Conservation (phyloP, 2,888 invertebrate genomes). For the Leucoma salicis region DNA sequence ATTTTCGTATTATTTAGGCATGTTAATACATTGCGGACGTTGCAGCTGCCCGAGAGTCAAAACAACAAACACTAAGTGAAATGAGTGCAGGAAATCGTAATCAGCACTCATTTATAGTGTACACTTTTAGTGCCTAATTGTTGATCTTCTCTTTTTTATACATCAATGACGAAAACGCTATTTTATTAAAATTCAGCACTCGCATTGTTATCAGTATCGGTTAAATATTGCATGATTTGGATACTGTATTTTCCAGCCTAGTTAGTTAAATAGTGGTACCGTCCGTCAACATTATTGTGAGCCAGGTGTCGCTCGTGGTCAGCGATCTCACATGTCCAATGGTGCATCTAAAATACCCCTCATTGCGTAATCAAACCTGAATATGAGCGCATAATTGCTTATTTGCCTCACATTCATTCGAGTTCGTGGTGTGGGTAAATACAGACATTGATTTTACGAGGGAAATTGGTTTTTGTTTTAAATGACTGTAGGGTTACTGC, state of each 20-base stretch:
- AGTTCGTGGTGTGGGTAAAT: constrained; percentile 41
- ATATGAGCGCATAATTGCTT: constrained; percentile 74
- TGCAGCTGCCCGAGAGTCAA: too few species aligned
- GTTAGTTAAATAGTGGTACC: constrained; percentile 29
- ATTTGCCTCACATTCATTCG: constrained; percentile 76
- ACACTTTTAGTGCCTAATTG: too few species aligned
- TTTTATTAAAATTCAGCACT: too few species aligned
- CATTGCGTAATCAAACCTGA: constrained; percentile 66
- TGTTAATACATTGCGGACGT: too few species aligned
- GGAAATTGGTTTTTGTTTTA: constrained; percentile 29
- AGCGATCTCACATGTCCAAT: constrained; percentile 36
- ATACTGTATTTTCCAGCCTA: constrained; percentile 17
- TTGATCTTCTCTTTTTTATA: too few species aligned
- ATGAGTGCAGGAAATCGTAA: too few species aligned
- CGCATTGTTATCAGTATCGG: constrained; percentile 1
- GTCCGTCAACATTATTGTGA: constrained; percentile 22
- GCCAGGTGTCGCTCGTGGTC: constrained; percentile 15
- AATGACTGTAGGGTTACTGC: too few species aligned
- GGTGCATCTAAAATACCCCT: constrained; percentile 61
- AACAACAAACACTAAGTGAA: too few species aligned
- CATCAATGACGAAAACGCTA: too few species aligned
- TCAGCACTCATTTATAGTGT: too few species aligned
- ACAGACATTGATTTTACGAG: constrained; percentile 33
- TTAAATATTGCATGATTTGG: constrained; percentile 10
- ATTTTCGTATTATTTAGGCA: too few species aligned